These are phyloP conservation scores for Drosophila prosaltans DNA, from an alignment of 1,140 invertebrate species.

Conservation along the genomic window DNA sequence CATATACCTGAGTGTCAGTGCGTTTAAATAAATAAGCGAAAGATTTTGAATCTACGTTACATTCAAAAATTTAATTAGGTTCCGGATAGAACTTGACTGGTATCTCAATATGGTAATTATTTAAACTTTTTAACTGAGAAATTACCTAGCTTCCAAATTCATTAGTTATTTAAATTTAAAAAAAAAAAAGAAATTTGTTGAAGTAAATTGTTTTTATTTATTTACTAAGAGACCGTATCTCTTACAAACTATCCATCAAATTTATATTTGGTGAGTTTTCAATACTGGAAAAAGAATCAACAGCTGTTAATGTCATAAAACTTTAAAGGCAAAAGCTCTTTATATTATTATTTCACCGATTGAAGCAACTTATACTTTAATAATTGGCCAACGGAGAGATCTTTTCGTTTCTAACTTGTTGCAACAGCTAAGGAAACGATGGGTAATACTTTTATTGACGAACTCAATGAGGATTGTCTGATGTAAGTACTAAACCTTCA, in stretches of 20 bases:
- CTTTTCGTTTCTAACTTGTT: neutral
- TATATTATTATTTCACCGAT: constrained; percentile 29
- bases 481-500: constrained; percentile 25
- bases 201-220: no score
- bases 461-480: constrained; percentile 41
- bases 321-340: constrained; percentile 9
- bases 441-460: neutral
- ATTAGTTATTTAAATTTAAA: no score
- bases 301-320: neutral
- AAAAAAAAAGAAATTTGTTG: no score
- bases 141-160: no score
- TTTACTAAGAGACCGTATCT: neutral
- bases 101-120: no score
- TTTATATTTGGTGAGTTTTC: no score
- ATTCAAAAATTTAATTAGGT: no score
- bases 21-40: no score
- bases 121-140: no score
- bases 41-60: no score
- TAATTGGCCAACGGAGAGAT: constrained; percentile 2
- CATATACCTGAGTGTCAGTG: no score
- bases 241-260: neutral
- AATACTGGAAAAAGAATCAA: neutral
- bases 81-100: no score
- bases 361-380: constrained; percentile 1
- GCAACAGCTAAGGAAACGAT: neutral